A percentile compares a stretch with the other conserved stretches of the same genome.
Evolutionary conservation across 2,797 vertebrate species (phyloP).

Genomic region (Aeoliscus strigatus): DNA sequence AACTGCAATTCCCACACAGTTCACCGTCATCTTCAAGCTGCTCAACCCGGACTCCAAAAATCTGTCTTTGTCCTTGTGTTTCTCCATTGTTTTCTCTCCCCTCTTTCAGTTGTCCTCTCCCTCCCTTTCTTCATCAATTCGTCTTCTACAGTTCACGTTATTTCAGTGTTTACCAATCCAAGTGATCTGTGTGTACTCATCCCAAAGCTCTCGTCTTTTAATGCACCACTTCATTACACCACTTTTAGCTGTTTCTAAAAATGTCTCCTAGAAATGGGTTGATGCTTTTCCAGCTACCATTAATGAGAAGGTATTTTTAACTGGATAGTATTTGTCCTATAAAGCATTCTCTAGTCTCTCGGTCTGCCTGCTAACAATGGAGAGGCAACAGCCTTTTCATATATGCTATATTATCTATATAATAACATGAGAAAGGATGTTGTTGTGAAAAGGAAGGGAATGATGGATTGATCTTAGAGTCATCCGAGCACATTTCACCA

Average conservation of each 20-base stretch:
- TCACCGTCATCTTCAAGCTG: slow-evolving; percentile 15
- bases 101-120: too few species aligned
- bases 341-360: too few species aligned
- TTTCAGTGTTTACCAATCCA: slow-evolving; percentile 40
- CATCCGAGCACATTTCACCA: too few species aligned
- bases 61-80: too few species aligned
- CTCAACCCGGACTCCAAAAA: slow-evolving; percentile 4
- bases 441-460: slow-evolving; percentile 5
- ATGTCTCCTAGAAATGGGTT: slow-evolving; percentile 38
- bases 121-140: neutral
- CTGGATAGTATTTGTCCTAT: neutral
- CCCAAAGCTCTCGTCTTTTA: slow-evolving; percentile 47
- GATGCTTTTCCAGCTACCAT: slow-evolving; percentile 46
- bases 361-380: too few species aligned
- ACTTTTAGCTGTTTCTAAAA: slow-evolving; percentile 47
- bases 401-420: slow-evolving; percentile 1
- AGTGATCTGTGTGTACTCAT: slow-evolving; percentile 35
- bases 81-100: too few species aligned
- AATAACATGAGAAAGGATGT: neutral
- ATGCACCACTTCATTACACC: slow-evolving; percentile 51
- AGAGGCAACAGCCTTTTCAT: slow-evolving; percentile 8
- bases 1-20: slow-evolving; percentile 14
- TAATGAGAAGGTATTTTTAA: slow-evolving; percentile 38
- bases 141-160: slow-evolving; percentile 16
- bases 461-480: slow-evolving; percentile 31